A percentile compares a stretch with the other conserved stretches of the same genome.
These are phyloP conservation scores for Carassius auratus DNA, from an alignment of 2,113 vertebrate species.

Conservation along the genomic window DNA sequence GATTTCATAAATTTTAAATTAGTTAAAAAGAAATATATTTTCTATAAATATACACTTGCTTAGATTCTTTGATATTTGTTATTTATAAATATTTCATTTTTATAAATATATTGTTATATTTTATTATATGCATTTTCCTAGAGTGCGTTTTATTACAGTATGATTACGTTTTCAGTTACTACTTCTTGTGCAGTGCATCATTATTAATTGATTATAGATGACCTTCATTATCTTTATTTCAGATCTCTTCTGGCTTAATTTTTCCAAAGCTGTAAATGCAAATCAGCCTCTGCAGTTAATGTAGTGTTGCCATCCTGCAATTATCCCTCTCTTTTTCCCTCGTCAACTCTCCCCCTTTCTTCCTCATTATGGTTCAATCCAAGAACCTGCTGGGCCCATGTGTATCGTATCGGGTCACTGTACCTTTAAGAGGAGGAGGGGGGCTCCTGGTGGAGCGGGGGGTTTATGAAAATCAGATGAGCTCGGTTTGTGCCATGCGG, in stretches of 20 bases:
- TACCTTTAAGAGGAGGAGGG: conserved; percentile 50
- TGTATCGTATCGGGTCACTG: neutral
- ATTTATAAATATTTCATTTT: neutral
- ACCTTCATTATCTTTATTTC: neutral
- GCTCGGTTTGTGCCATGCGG: conserved; percentile 53
- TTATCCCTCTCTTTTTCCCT: neutral
- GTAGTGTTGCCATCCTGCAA: conserved; percentile 9
- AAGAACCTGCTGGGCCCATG: conserved; percentile 19
- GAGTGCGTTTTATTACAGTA: neutral
- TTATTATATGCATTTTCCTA: neutral
- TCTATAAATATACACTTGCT: neutral
- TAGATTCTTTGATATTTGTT: too few species aligned
- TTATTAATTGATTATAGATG: neutral
- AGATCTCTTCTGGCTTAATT: neutral
- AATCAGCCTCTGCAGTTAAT: neutral
- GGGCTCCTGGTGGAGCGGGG: conserved; percentile 23
- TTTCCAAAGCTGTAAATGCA: neutral
- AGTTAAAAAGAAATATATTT: neutral
- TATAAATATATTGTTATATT: too few species aligned
- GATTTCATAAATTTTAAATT: too few species aligned
- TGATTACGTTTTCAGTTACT: neutral
- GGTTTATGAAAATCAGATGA: conserved; percentile 53
- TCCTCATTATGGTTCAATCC: conserved; percentile 32
- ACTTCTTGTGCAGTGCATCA: neutral
- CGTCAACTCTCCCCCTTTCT: neutral